Base-by-base conservation (phyloP, 2,888 invertebrate genomes). In the Zaprionus lineosus region DNA sequence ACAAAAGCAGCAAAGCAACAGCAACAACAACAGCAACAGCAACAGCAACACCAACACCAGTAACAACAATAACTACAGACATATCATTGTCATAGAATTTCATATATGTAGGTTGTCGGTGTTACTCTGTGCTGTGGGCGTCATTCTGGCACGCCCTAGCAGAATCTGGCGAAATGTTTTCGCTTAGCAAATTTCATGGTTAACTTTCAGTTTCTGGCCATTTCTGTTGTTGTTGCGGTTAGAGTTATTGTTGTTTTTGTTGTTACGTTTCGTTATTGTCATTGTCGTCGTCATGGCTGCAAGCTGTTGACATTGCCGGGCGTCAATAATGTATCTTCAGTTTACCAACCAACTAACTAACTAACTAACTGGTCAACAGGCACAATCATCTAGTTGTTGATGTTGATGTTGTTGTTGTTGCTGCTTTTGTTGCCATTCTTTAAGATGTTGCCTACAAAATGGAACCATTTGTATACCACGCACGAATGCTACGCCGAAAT, bases 281-380 rank as follows among this genome's bases (percentile, higher is more conserved):
- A 41, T 56, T 52, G 56, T 52, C 60, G 83, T 84, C 83, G 78
- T 77, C 84, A 79, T 83, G 86, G 69, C 76, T 83, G 79, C 85
- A 79, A 66, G 63, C 63, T 79, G 86, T 82, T 82, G 81, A 86
- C 84, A 86, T 86, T 86, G 83, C 75, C 76, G 84, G 85, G 85
- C 75, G 85, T 79, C 86, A 72, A 85, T 78, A 83, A 84, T 70
- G 81, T 59, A 50, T 52, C 56, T 34, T 16, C 53, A 76, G 72
- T 79, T 59, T 39, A 58, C 59, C 59, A 63, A 57, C 70, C 59
- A 86, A 84, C 86, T 75, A 72, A 39, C 50, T 55, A 64, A 52
- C 59, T 61, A 63, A 57, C 70, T 61, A 86, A 84, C 86, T 75
- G 76, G 41, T 47, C 59, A 64, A 52, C 52, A 50, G 52, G 46